These are phyloP conservation scores for Meliscaeva auricollis DNA, from an alignment of 2,888 invertebrate genomes.

Conservation along the genomic window DNA sequence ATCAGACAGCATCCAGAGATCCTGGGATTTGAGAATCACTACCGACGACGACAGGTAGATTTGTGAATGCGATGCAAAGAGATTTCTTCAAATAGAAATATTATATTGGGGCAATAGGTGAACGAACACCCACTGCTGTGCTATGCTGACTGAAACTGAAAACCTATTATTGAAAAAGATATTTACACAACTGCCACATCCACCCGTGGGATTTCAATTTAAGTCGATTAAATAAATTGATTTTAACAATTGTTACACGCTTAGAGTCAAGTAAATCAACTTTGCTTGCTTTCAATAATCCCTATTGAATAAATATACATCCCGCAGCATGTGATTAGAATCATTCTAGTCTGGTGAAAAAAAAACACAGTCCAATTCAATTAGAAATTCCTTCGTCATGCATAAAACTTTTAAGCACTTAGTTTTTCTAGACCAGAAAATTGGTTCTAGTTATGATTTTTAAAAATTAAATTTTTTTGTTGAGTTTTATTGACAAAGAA, in stretches of 20 bases:
- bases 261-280: conserved; percentile 8
- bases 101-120: not conserved
- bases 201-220: conserved; percentile 5
- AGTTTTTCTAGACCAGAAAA: too few species aligned
- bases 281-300: not conserved
- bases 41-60: conserved; percentile 58
- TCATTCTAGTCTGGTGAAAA: too few species aligned
- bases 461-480: too few species aligned
- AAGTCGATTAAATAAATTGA: conserved; percentile 72
- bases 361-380: too few species aligned
- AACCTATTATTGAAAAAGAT: not conserved
- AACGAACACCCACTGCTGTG: not conserved
- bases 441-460: too few species aligned
- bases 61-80: conserved; percentile 45
- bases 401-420: too few species aligned
- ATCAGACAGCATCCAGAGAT: conserved; percentile 15
- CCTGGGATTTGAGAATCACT: conserved; percentile 36
- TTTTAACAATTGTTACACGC: conserved; percentile 34
- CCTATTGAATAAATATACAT: not conserved
- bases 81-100: conserved; percentile 31
- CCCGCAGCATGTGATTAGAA: not conserved
- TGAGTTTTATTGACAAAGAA: too few species aligned
- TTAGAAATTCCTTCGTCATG: too few species aligned
- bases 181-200: conserved; percentile 2
- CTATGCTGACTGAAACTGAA: not conserved